A percentile compares a stretch with the other conserved stretches of the same genome.
phyloP scores from a whole-genome alignment of 2,113 vertebrate genomes.

The Leuciscus idus region DNA sequence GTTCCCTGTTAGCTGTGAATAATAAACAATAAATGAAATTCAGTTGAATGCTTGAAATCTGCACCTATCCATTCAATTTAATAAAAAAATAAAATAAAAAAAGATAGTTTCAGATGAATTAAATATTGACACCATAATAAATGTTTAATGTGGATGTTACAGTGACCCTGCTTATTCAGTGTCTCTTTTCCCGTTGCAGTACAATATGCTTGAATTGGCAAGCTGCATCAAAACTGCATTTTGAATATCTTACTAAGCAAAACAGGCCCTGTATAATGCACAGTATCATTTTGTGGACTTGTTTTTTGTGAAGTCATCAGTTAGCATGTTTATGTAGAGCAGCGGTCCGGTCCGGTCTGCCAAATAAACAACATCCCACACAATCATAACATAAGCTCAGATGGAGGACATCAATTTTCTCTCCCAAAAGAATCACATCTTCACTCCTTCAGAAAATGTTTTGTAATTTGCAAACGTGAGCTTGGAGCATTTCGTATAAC shows the following conservation, averaged over 20 bases:
- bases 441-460: neutral
- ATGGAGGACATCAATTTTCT: neutral
- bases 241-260: constrained; percentile 17
- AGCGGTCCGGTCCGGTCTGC: neutral
- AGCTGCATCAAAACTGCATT: neutral
- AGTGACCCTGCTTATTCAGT: constrained; percentile 31
- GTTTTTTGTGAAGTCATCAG: constrained; percentile 38
- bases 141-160: neutral
- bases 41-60: neutral
- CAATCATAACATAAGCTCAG: constrained; percentile 10
- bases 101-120: neutral
- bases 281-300: constrained; percentile 7
- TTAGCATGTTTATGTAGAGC: constrained; percentile 17
- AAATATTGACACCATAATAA: neutral
- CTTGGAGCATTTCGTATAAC: no score
- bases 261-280: neutral
- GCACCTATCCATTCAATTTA: neutral
- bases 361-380: constrained; percentile 18
- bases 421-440: neutral
- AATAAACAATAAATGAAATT: no score
- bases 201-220: constrained; percentile 20
- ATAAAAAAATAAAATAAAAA: no score
- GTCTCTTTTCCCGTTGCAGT: neutral
- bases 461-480: neutral
- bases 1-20: no score